phyloP scores from a whole-genome alignment of 1,140 invertebrate species.

The Drosophila fuyamai region DNA sequence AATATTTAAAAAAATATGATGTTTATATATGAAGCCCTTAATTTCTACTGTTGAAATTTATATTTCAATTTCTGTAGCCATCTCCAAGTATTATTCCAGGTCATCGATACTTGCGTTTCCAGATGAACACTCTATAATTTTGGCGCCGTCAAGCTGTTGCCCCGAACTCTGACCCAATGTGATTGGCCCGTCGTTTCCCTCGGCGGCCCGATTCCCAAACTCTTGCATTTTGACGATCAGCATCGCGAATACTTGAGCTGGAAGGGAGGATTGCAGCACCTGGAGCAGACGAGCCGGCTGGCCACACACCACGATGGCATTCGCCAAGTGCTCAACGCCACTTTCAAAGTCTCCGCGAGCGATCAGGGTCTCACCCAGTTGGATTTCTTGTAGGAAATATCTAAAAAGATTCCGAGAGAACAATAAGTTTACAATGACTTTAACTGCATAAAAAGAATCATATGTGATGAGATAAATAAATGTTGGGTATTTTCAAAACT shows the following conservation, averaged over 20 bases:
- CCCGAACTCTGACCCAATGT: constrained; percentile 31
- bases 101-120: constrained; percentile 69
- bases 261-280: constrained; percentile 96
- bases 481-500: too few species aligned
- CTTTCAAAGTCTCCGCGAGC: constrained; percentile 93
- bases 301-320: constrained; percentile 97
- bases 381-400: constrained; percentile 87
- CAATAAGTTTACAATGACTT: not conserved
- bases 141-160: constrained; percentile 49
- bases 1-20: constrained; percentile 50
- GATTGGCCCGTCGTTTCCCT: constrained; percentile 58
- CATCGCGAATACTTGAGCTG: constrained; percentile 95
- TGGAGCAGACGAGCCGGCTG: constrained; percentile 96
- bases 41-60: constrained; percentile 61
- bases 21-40: constrained; percentile 62
- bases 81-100: constrained; percentile 72
- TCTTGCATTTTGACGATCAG: constrained; percentile 93
- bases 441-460: too few species aligned
- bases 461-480: too few species aligned
- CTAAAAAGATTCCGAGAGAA: constrained; percentile 50
- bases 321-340: constrained; percentile 97
- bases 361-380: constrained; percentile 95
- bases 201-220: constrained; percentile 75
- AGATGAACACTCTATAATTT: constrained; percentile 62
- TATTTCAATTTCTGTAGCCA: constrained; percentile 45